Evolutionary conservation across 1,140 invertebrate genomes (phyloP).

Genomic region (Vanessa tameamea): DNA sequence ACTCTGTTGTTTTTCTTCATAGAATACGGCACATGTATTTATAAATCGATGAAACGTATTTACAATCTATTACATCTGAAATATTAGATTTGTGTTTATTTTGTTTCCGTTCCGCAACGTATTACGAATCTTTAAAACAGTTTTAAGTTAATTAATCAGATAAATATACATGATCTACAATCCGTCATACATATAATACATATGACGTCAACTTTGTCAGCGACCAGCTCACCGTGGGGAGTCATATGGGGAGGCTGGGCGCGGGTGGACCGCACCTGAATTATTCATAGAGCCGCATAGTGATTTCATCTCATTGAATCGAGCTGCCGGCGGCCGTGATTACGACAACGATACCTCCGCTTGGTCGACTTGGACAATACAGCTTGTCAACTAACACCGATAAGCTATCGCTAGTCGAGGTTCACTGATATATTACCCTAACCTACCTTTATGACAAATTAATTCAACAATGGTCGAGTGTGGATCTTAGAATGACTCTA

Average conservation of each 20-base stretch:
- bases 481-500: neutral
- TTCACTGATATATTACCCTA: neutral
- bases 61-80: neutral
- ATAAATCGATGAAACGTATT: neutral
- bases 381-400: conserved; percentile 59
- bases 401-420: conserved; percentile 20
- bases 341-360: conserved; percentile 73
- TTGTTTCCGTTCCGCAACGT: neutral
- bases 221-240: conserved; percentile 44
- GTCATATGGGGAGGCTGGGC: conserved; percentile 40
- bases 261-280: conserved; percentile 69
- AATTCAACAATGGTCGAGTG: neutral
- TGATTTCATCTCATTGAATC: conserved; percentile 79
- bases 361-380: conserved; percentile 50
- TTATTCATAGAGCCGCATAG: conserved; percentile 77
- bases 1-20: neutral
- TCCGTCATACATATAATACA: conserved; percentile 35
- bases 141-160: conserved; percentile 1
- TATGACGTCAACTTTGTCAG: conserved; percentile 54
- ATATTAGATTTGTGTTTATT: neutral
- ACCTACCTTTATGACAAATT: neutral
- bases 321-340: conserved; percentile 71
- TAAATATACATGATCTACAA: conserved; percentile 12
- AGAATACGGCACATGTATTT: no score
- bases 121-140: neutral